phyloP scores from a whole-genome alignment of 2,888 invertebrate species.

The Tubulanus polymorphus region DNA sequence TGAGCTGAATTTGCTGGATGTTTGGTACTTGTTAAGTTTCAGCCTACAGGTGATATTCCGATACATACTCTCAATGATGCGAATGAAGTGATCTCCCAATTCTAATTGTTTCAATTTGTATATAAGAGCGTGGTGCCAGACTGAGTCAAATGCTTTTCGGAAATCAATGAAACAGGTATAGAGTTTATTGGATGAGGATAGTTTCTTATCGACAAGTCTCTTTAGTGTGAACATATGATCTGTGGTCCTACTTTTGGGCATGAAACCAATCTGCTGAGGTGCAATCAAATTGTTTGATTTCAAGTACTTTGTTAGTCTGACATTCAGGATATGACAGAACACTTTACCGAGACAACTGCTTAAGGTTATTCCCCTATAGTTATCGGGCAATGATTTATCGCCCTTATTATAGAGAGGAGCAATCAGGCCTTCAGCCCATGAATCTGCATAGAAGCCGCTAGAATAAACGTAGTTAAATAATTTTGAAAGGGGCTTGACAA shows the following conservation, averaged over 20 bases:
- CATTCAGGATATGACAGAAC: conserved; percentile 14
- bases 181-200: no score
- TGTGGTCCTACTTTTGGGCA: conserved; percentile 14
- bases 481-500: background rate
- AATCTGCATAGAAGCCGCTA: background rate
- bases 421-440: conserved; percentile 4
- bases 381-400: conserved; percentile 2
- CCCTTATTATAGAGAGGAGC: conserved; percentile 14
- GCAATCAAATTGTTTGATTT: conserved; percentile 16
- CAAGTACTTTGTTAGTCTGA: conserved; percentile 8
- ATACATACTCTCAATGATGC: background rate
- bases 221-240: conserved; percentile 11
- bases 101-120: background rate
- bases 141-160: background rate
- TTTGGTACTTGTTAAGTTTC: background rate
- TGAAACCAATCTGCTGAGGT: conserved; percentile 16
- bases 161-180: background rate
- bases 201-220: no score
- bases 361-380: conserved; percentile 13
- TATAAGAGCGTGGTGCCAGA: background rate
- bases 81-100: background rate
- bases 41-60: background rate
- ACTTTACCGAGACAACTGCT: conserved; percentile 14
- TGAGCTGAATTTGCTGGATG: background rate
- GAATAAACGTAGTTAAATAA: background rate